Evolutionary conservation across 2,888 invertebrate genomes (phyloP), one percentile per base, ranked within the genome.

Genomic region (Lathronympha strigana): DNA sequence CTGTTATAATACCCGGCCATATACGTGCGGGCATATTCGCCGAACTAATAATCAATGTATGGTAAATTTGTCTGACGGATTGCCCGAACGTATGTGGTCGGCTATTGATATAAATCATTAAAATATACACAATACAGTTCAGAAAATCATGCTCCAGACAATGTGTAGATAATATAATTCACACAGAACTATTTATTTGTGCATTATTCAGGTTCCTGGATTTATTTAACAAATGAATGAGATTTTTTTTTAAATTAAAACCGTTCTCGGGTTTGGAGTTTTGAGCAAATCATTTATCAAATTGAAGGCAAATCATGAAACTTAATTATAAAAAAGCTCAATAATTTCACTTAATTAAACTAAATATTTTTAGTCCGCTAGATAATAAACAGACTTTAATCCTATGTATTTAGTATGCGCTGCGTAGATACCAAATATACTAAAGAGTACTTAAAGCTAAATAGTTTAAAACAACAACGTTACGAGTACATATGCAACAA

Each of bases 401-500:
- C 40, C 13, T 33, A 45, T 45, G 45, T 49, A 45, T 64, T 60
- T 51, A 51, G 36, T 58, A 47, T 47, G 58, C 49, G 49, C 57
- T 57, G 40, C 40, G 50, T 63, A 19, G 47, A 47, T 23, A 40
- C 33, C 36, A 58, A 51, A 33, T 58, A 36, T 57, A 40, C 45
- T 60, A 54, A 19, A n/a, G 21, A 25, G 13, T 33, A 58, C 64
- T 64, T 64, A 64, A 54, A 9, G 15, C 61, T 61, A 66, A 61
- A 66, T 66, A 66, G 54, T 61, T 66, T 61, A 61, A 54, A 64
- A 66, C 45, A 58, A 58, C 45, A 53, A 43, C 33, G n/a, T n/a
- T 66, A 43, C 50, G 62, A 67, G n/a, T 66, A 69, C 68, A 72
- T 69, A 78, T 78, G 76, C 78, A 73, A 76, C 76, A 76, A 75